Percentiles rank a stretch among this genome's conserved stretches.
phyloP scores from a whole-genome alignment of 2,888 invertebrate species.

The Ceraclea dissimilis region DNA sequence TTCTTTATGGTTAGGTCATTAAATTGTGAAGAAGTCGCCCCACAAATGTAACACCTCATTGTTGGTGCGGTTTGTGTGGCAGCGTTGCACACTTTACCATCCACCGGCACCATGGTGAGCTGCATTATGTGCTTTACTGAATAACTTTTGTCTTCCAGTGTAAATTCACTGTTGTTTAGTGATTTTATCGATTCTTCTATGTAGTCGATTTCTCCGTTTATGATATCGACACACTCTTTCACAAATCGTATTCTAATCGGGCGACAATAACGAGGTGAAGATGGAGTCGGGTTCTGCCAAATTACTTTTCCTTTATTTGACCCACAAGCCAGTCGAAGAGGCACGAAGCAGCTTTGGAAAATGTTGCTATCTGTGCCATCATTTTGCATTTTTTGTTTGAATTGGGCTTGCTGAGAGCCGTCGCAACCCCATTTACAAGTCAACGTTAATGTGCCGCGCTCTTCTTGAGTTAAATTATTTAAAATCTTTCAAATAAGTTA shows the following conservation, averaged over 20 bases:
- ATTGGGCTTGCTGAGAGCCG: conserved; percentile 12
- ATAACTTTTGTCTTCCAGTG: not conserved
- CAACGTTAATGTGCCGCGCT: conserved; percentile 1
- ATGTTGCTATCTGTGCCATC: conserved; percentile 10
- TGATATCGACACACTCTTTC: conserved; percentile 26
- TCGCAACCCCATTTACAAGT: conserved; percentile 8
- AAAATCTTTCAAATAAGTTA: not conserved
- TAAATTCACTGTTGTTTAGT: conserved; percentile 4
- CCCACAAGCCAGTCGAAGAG: conserved; percentile 22
- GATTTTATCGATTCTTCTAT: conserved; percentile 16
- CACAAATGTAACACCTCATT: conserved; percentile 28
- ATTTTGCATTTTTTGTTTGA: conserved; percentile 21
- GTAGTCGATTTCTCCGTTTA: conserved; percentile 27
- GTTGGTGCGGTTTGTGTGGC: conserved; percentile 27
- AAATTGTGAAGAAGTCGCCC: conserved; percentile 27
- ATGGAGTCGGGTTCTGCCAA: conserved; percentile 30
- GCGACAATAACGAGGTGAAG: conserved; percentile 28
- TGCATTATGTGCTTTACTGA: conserved; percentile 19
- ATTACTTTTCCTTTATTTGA: conserved; percentile 23
- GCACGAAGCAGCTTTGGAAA: conserved; percentile 26
- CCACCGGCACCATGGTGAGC: conserved; percentile 27
- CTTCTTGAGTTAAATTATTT: not conserved
- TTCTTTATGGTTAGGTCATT: conserved; percentile 20
- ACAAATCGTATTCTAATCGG: conserved; percentile 29
- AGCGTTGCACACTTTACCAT: conserved; percentile 29